Conservation (phyloP, 2,113 vertebrate species). For the Pteropus alecto region DNA sequence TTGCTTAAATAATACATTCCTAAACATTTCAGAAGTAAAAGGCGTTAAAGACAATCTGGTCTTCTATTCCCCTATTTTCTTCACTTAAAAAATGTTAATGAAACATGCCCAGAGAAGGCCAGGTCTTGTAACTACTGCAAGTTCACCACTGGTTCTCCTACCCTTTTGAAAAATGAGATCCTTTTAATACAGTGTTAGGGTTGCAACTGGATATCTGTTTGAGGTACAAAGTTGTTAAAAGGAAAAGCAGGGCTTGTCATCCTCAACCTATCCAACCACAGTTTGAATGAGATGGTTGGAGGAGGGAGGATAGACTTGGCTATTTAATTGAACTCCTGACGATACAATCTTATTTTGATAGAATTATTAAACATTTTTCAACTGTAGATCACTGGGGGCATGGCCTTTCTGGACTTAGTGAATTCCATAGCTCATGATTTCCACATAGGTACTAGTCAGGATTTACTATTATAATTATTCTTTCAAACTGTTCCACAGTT, state of each 20-base stretch:
- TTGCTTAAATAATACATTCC: conserved; percentile 33
- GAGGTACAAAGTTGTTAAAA: not conserved
- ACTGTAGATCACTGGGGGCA: not conserved
- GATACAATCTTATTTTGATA: not conserved
- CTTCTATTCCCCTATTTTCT: not conserved
- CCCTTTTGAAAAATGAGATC: conserved; percentile 1
- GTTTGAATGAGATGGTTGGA: not conserved
- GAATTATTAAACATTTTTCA: conserved; percentile 27
- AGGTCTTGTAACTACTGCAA: not conserved
- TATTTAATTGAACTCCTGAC: conserved; percentile 26
- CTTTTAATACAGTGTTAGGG: not conserved
- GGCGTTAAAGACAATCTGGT: not conserved
- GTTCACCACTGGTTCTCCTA: not conserved
- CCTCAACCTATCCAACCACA: not conserved
- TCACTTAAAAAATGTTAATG: not conserved
- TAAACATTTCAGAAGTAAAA: not conserved
- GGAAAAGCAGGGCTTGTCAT: not conserved
- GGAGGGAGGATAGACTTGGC: not conserved
- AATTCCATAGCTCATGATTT: not conserved
- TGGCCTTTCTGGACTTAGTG: not conserved
- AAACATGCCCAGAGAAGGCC: not conserved
- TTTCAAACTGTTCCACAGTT: not conserved
- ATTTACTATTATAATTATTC: not conserved
- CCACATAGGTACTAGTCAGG: not conserved
- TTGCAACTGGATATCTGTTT: conserved; percentile 21